phyloP scores from a whole-genome alignment of 2,797 vertebrate species.

The Setipinna tenuifilis region DNA sequence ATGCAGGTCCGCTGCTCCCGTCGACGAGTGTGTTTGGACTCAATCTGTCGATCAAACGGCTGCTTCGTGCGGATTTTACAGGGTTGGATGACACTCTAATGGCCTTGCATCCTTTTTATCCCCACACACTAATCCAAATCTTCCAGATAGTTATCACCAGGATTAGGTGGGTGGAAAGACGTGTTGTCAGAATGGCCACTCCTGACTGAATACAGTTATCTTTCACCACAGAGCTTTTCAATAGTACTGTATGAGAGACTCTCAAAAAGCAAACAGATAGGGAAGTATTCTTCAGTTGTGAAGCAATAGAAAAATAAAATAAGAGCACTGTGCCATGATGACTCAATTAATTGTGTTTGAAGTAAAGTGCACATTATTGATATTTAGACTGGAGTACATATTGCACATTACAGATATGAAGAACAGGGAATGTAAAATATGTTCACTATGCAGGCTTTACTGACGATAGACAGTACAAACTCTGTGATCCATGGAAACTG shows the following conservation, averaged over 20 bases:
- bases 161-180: constrained; percentile 57
- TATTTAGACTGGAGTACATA: neutral
- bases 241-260: neutral
- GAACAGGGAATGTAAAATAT: neutral
- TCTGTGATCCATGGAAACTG: constrained; percentile 60
- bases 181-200: constrained; percentile 52
- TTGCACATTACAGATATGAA: neutral
- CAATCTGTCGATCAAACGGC: constrained; percentile 61
- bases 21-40: constrained; percentile 68
- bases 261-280: constrained; percentile 54
- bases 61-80: constrained; percentile 21
- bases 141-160: constrained; percentile 57
- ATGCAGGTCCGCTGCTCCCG: constrained; percentile 60
- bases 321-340: neutral
- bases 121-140: constrained; percentile 35
- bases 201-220: constrained; percentile 56
- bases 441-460: neutral
- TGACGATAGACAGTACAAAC: neutral
- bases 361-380: neutral
- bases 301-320: neutral
- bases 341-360: neutral
- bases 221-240: constrained; percentile 40
- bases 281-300: neutral
- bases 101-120: constrained; percentile 37
- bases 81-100: constrained; percentile 45